Evolutionary conservation across 2,888 invertebrate species (phyloP), one percentile per base, ranked within the genome.

Genomic region (Melolontha melolontha): DNA sequence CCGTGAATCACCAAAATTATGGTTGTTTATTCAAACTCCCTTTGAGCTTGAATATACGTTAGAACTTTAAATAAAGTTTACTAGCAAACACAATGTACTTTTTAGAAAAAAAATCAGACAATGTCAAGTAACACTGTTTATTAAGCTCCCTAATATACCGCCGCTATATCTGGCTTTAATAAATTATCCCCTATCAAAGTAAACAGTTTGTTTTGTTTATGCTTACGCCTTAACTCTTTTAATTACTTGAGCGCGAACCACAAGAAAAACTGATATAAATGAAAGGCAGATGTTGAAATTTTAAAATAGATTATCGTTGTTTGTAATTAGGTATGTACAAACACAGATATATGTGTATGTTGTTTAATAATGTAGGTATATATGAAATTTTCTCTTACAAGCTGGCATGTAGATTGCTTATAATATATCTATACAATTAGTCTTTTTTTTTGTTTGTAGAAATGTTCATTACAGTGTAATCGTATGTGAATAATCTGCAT

Each of bases 221-320:
- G n/a, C 41, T 39, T 57, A 57, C 22, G 40, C 41, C 27, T 57
- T 10, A 22, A 5, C 17, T 22, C 22, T 22, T 17, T 47, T 22
- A 10, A 11, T 49, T 49, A 49, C 17, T 22, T 49, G 22, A 22
- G 4, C 17, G 49, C 49, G 11, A 5, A 22, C 22, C 22, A 57
- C 22, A 41, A 41, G 42, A 17, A 42, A 57, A 57, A 57, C 42
- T 57, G 55, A 57, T 41, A 40, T 22, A 57, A 57, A 57, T 57
- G 55, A 41, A 57, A 57, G 41, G 55, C 55, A 57, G 55, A 57
- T 57, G 55, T 57, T 57, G 42, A 41, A 57, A 41, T 41, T 57
- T 22, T 10, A 57, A 57, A 57, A 57, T 57, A 57, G 42, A 57
- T 57, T 41, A 42, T n/a, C 27, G 41, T 57, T 27, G 42, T 57